Evolutionary conservation across 2,113 vertebrate species (phyloP).

Genomic region (Entomyzon cyanotis): DNA sequence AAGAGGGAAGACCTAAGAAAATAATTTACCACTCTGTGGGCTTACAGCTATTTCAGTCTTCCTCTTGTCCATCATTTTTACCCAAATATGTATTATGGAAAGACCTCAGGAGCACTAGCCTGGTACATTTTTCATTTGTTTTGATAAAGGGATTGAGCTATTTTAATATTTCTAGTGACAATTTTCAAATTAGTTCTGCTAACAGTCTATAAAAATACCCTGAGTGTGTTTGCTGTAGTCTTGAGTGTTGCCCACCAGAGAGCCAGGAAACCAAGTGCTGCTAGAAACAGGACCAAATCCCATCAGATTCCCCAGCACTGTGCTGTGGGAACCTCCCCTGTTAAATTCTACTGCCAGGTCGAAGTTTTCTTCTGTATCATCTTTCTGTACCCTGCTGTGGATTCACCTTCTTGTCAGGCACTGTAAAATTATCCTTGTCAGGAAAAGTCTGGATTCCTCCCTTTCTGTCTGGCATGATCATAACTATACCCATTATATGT

Average conservation of each 20-base stretch:
- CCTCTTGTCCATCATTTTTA: not conserved
- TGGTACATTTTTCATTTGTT: not conserved
- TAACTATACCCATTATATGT: not conserved
- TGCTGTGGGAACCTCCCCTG: accelerated
- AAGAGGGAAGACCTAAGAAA: not conserved
- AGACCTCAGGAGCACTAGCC: not conserved
- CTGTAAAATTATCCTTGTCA: not conserved
- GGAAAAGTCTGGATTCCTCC: not conserved
- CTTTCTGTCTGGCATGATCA: not conserved
- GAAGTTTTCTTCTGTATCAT: not conserved
- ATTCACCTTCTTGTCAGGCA: not conserved
- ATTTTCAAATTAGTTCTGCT: not conserved
- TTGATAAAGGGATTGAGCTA: not conserved
- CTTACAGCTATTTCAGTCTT: not conserved
- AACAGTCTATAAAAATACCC: not conserved
- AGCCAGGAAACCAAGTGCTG: not conserved
- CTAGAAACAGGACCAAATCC: not conserved
- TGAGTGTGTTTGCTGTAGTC: too few species aligned
- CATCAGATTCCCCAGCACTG: not conserved
- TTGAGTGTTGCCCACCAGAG: accelerated
- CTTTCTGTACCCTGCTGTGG: not conserved
- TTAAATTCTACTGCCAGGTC: not conserved
- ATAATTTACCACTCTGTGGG: not conserved
- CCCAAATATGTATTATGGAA: not conserved
- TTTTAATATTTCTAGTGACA: not conserved